These are phyloP conservation scores for Heliconius sara DNA, from an alignment of 2,888 invertebrate species.

Conservation along the genomic window DNA sequence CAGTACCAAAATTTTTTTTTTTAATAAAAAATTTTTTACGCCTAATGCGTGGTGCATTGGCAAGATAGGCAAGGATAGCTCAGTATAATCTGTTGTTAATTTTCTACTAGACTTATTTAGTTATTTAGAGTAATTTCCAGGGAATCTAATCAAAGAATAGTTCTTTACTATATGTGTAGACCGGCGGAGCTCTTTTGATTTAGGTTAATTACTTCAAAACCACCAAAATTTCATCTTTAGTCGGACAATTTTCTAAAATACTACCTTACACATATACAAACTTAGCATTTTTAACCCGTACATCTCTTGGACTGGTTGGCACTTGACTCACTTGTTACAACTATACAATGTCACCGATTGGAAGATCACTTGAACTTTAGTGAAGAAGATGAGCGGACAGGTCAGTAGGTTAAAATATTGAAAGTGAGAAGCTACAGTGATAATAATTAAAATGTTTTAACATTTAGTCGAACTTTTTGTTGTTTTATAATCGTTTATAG, in stretches of 20 bases:
- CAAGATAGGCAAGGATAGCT: not conserved
- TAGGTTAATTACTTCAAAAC: not conserved
- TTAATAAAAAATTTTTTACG: too few relatives aligned
- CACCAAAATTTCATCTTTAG: not conserved
- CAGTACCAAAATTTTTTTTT: not conserved
- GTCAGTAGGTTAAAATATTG: slow-evolving; percentile 36
- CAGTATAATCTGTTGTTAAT: not conserved
- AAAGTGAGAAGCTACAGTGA: not conserved
- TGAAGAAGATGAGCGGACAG: slow-evolving; percentile 35
- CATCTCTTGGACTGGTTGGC: slow-evolving; percentile 18
- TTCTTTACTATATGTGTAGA: not conserved
- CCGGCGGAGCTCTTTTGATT: too few relatives aligned
- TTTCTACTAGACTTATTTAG: not conserved
- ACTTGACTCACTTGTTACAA: slow-evolving; percentile 35
- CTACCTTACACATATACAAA: too few relatives aligned
- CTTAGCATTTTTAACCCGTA: not conserved
- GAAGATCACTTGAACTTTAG: slow-evolving; percentile 41
- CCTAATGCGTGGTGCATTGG: too few relatives aligned
- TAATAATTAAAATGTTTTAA: not conserved
- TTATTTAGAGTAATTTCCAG: not conserved
- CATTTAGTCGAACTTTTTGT: not conserved
- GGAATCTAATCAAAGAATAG: not conserved
- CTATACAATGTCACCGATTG: slow-evolving; percentile 28
- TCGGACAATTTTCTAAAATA: too few relatives aligned
- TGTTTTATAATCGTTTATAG: not conserved